Evolutionary conservation across 2,888 invertebrate species (phyloP).

Genomic region (Morpho deidamia): DNA sequence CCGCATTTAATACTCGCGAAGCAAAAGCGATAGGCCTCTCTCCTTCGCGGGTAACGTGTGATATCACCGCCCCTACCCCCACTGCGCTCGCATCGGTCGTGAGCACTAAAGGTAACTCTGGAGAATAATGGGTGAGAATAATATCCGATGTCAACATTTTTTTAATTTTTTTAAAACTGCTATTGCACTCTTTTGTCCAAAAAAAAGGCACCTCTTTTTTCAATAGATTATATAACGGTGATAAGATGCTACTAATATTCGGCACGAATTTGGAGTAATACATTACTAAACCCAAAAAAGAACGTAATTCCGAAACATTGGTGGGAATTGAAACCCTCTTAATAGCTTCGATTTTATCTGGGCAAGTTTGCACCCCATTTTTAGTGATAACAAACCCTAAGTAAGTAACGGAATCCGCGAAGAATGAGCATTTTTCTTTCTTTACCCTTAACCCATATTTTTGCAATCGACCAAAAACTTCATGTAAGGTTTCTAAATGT

Average conservation of each 20-base stretch:
- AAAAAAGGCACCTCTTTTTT: not conserved
- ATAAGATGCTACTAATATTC: not conserved
- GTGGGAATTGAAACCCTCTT: conserved; percentile 14
- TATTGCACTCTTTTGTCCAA: not conserved
- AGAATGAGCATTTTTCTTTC: conserved; percentile 27
- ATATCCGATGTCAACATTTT: not conserved
- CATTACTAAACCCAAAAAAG: conserved; percentile 8
- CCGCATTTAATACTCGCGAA: conserved; percentile 25
- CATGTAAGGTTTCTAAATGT: conserved; percentile 12
- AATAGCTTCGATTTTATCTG: conserved; percentile 18
- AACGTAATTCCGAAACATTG: conserved; percentile 17
- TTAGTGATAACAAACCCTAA: conserved; percentile 23
- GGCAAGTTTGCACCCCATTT: conserved; percentile 18
- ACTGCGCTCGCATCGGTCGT: conserved; percentile 17
- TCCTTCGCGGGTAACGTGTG: not conserved
- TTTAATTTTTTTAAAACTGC: not conserved
- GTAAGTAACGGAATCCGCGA: conserved; percentile 24
- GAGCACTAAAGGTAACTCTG: conserved; percentile 8
- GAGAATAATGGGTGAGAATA: conserved; percentile 5
- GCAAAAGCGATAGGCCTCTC: conserved; percentile 24
- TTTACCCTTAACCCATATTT: conserved; percentile 20
- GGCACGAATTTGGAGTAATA: conserved; percentile 3
- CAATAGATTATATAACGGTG: not conserved
- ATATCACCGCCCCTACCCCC: conserved; percentile 21
- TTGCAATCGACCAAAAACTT: conserved; percentile 16